phyloP scores from a whole-genome alignment of 2,797 vertebrate genomes.

The Oreonectes daqikongensis region DNA sequence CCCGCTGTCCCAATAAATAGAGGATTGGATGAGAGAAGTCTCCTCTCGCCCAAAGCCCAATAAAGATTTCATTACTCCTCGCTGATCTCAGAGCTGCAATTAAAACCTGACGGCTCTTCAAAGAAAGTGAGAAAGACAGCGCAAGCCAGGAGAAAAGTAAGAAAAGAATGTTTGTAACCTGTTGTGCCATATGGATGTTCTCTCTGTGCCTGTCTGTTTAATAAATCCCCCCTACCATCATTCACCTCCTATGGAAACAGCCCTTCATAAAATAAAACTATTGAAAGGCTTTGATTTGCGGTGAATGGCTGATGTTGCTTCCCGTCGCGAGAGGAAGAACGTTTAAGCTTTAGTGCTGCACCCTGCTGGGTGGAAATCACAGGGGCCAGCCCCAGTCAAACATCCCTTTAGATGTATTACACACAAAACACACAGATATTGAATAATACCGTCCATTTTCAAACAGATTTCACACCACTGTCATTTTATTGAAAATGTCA shows the following conservation, averaged over 20 bases:
- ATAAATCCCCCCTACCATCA: slow-evolving; percentile 25
- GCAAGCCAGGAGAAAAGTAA: slow-evolving; percentile 12
- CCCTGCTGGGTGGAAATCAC: slow-evolving; percentile 29
- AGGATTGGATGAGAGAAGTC: slow-evolving; percentile 13
- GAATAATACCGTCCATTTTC: slow-evolving; percentile 18
- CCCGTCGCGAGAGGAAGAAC: slow-evolving; percentile 40
- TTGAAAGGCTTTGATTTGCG: slow-evolving; percentile 42
- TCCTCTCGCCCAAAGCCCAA: slow-evolving; percentile 25
- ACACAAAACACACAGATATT: slow-evolving; percentile 22
- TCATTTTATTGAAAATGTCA: slow-evolving; percentile 45
- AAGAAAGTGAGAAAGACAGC: slow-evolving; percentile 1
- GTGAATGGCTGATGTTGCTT: slow-evolving; percentile 50
- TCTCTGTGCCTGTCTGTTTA: slow-evolving; percentile 33
- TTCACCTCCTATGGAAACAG: slow-evolving; percentile 4
- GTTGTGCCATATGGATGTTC: slow-evolving; percentile 28
- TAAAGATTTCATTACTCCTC: slow-evolving; percentile 41
- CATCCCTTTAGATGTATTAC: slow-evolving; percentile 26
- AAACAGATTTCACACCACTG: slow-evolving; percentile 23
- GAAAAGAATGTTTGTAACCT: not conserved
- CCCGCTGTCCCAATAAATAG: slow-evolving; percentile 12
- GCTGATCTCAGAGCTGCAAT: slow-evolving; percentile 36
- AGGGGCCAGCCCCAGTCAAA: slow-evolving; percentile 33
- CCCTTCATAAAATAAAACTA: slow-evolving; percentile 49
- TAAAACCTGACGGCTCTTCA: slow-evolving; percentile 14
- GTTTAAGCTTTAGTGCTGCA: slow-evolving; percentile 42